Evolutionary conservation across 2,888 invertebrate species (phyloP).

Genomic region (Stenchaetothrips biformis): DNA sequence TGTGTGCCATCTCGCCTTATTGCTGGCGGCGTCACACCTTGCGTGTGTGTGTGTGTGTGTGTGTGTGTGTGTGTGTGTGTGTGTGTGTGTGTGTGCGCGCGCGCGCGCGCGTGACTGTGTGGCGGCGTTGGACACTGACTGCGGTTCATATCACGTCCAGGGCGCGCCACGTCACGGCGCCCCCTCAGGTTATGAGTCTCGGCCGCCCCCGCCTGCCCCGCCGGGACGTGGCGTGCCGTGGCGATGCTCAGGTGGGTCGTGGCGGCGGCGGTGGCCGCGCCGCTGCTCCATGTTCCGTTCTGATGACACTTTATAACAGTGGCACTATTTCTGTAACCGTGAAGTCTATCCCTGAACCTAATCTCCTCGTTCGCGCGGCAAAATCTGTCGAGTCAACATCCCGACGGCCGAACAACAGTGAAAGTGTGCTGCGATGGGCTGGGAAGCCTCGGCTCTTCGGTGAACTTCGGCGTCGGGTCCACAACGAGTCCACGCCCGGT

Average conservation of each 20-base stretch:
- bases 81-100: neutral
- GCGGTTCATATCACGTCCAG: neutral
- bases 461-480: no score
- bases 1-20: neutral
- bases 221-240: neutral
- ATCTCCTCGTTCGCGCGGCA: no score
- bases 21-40: neutral
- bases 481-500: no score
- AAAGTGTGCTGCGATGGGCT: no score
- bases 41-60: no score
- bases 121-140: neutral
- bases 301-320: no score
- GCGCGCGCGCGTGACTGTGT: neutral
- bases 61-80: neutral
- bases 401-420: no score
- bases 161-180: neutral
- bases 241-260: neutral
- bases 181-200: neutral
- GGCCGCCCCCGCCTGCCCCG: neutral
- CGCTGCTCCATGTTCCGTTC: no score
- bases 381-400: no score
- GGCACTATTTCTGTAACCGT: no score
- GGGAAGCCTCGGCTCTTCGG: no score
- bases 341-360: no score
- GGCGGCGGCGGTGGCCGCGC: neutral